These are phyloP conservation scores for Tenrec ecaudatus DNA, from an alignment of 2,113 vertebrate species.

Conservation along the genomic window DNA sequence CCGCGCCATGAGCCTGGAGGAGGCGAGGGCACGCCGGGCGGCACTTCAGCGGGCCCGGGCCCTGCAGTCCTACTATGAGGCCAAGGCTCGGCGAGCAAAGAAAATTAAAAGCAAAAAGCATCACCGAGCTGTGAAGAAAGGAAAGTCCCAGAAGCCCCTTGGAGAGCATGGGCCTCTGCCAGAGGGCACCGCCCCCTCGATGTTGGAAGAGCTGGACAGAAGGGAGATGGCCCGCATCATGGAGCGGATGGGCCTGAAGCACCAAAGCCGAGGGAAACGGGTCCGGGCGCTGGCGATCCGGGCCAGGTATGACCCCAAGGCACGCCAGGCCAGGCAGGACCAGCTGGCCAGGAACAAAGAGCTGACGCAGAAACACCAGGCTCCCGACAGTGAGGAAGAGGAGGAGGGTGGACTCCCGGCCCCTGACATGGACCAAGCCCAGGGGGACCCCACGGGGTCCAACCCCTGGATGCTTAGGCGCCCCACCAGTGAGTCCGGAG, in stretches of 20 bases:
- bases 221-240: constrained; percentile 92
- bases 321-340: constrained; percentile 94
- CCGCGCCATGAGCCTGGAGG: constrained; percentile 94
- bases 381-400: constrained; percentile 84
- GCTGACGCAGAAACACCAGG: constrained; percentile 90
- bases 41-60: constrained; percentile 94
- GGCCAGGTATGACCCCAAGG: constrained; percentile 94
- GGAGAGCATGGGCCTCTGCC: constrained; percentile 92
- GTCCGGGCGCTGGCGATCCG: constrained; percentile 94
- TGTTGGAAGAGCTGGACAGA: constrained; percentile 91
- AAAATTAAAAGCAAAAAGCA: constrained; percentile 97
- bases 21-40: constrained; percentile 91
- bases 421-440: constrained; percentile 85
- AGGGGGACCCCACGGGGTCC: background rate
- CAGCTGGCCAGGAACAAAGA: constrained; percentile 95
- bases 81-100: constrained; percentile 90
- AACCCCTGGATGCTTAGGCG: constrained; percentile 96
- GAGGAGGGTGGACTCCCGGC: constrained; percentile 77
- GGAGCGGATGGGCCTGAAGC: constrained; percentile 97
- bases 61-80: constrained; percentile 96
- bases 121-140: constrained; percentile 90
- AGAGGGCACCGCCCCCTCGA: constrained; percentile 87
- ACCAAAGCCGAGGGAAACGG: constrained; percentile 98
- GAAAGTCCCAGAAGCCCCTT: constrained; percentile 88
- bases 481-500: constrained; percentile 73